These are phyloP conservation scores for Dyspetes luteomarginatus DNA, from an alignment of 2,888 invertebrate species.

Conservation along the genomic window DNA sequence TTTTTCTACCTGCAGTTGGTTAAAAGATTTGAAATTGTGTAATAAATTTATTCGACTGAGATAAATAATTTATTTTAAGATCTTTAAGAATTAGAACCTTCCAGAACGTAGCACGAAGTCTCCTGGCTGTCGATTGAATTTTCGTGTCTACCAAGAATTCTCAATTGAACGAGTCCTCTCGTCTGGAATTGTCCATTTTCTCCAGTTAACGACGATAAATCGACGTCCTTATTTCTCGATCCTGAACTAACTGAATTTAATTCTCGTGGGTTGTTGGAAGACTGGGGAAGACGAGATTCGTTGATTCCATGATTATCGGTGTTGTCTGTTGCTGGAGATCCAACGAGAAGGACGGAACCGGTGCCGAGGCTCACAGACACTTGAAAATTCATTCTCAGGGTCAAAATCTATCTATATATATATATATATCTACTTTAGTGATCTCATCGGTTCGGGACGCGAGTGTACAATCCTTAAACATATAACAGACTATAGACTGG, in stretches of 20 bases:
- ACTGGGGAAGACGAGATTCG: conserved; percentile 14
- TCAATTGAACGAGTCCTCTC: conserved; percentile 80
- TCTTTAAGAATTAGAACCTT: conserved; percentile 74
- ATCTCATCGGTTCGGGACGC: conserved; percentile 59
- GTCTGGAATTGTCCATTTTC: conserved; percentile 70
- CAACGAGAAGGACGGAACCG: conserved; percentile 80
- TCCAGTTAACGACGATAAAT: not conserved
- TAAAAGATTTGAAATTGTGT: not conserved
- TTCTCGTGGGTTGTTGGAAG: not conserved
- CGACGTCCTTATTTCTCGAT: conserved; percentile 7
- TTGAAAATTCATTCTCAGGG: conserved; percentile 78
- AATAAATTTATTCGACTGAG: not conserved
- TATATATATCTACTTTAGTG: conserved; percentile 22
- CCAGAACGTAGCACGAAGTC: conserved; percentile 80
- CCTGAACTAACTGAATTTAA: not conserved
- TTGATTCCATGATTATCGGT: conserved; percentile 21
- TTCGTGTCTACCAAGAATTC: conserved; percentile 76
- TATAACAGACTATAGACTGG: conserved; percentile 32
- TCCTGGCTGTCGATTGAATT: conserved; percentile 78
- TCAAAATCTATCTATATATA: conserved; percentile 67
- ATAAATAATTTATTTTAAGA: too few species aligned
- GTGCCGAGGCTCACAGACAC: conserved; percentile 82
- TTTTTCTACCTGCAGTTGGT: not conserved
- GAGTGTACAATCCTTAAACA: conserved; percentile 2
- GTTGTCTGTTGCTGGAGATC: conserved; percentile 56